Conservation (phyloP, 2,113 vertebrate species). For the Smithornis capensis region DNA sequence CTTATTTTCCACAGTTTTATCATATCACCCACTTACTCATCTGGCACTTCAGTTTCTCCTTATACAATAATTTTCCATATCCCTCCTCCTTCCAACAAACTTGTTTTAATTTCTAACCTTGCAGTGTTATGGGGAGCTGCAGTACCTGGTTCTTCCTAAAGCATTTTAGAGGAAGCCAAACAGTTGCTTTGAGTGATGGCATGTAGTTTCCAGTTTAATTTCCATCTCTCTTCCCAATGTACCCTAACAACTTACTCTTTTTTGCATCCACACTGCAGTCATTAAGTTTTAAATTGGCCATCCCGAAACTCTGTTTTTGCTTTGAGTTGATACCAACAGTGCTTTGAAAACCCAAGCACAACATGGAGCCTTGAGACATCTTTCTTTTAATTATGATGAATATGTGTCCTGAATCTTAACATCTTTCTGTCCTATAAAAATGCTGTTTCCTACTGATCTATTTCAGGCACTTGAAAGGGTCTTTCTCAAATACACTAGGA, state of each 20-base stretch:
- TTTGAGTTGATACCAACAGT: background rate
- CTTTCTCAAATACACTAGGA: background rate
- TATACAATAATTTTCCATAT: background rate
- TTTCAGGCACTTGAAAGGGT: background rate
- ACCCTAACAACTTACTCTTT: background rate
- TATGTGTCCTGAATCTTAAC: background rate
- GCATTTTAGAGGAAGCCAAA: background rate
- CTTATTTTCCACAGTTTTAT: background rate
- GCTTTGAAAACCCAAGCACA: background rate
- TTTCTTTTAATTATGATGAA: background rate
- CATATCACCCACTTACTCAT: background rate
- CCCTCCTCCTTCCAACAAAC: background rate
- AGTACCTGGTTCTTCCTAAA: background rate
- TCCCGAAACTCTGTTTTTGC: rapidly evolving
- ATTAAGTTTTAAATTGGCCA: background rate
- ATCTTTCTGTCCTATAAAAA: background rate
- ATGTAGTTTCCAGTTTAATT: background rate
- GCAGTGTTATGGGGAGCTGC: too few relatives aligned
- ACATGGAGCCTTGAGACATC: background rate
- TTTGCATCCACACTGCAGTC: background rate
- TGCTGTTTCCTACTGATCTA: background rate
- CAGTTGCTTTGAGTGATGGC: rapidly evolving
- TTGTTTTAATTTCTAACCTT: background rate
- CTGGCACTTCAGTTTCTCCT: background rate
- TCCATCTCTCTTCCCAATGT: background rate